Percentiles rank a stretch among this genome's conserved stretches.
phyloP scores from a whole-genome alignment of 2,797 vertebrate genomes.

The Poecilia velifera region DNA sequence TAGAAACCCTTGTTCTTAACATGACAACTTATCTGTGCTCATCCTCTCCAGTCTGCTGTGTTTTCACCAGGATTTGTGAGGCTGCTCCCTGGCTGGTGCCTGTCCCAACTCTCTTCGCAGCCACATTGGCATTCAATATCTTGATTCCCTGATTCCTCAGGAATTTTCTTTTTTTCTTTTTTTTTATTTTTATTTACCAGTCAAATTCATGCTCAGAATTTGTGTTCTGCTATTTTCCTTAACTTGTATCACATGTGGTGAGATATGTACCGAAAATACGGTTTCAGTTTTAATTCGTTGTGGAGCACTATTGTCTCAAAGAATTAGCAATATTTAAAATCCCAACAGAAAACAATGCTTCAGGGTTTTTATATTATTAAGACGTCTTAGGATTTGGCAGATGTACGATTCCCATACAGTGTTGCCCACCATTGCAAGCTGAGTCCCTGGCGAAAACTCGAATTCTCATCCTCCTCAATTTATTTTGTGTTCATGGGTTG shows the following conservation, averaged over 20 bases:
- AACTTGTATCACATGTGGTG: background rate
- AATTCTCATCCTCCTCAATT: conserved; percentile 81
- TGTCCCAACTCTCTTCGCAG: background rate
- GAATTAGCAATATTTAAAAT: background rate
- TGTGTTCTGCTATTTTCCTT: too few species aligned
- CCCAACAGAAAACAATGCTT: background rate
- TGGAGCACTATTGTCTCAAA: background rate
- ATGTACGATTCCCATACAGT: conserved; percentile 82
- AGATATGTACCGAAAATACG: too few species aligned
- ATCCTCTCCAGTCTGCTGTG: background rate
- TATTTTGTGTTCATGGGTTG: conserved; percentile 86
- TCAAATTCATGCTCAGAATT: too few species aligned
- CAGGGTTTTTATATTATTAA: background rate
- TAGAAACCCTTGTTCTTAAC: background rate
- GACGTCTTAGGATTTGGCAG: conserved; percentile 71
- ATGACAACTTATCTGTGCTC: background rate
- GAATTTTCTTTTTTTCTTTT: too few species aligned
- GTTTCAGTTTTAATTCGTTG: background rate
- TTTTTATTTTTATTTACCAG: too few species aligned
- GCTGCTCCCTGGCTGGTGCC: background rate
- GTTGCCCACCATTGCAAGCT: conserved; percentile 49
- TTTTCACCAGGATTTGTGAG: background rate
- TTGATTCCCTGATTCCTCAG: too few species aligned
- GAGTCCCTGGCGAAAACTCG: conserved; percentile 82
- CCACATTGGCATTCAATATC: background rate